These are phyloP conservation scores for Pluvianellus socialis DNA, from an alignment of 2,113 vertebrate genomes.

Conservation along the genomic window DNA sequence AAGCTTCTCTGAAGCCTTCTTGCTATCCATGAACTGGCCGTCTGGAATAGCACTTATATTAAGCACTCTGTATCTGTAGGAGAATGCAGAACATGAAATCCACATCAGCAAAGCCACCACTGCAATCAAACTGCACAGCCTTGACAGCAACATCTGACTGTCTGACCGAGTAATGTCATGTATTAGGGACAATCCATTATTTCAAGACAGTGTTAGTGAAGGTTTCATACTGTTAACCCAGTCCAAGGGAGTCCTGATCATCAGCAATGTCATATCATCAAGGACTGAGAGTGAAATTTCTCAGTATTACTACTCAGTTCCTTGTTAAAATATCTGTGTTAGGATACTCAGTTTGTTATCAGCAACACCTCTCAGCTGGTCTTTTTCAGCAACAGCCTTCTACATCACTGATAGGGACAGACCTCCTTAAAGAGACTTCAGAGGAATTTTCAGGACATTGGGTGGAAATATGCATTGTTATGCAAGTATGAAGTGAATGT, in stretches of 20 bases:
- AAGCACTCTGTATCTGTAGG: constrained; percentile 78
- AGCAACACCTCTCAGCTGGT: background rate
- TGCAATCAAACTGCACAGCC: background rate
- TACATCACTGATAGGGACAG: background rate
- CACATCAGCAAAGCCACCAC: background rate
- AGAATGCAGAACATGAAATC: background rate
- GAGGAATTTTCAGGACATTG: background rate
- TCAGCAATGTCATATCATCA: background rate
- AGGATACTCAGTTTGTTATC: background rate
- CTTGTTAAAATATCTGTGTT: background rate
- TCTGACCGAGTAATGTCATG: background rate
- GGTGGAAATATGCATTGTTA: background rate
- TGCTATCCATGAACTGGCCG: constrained; percentile 85
- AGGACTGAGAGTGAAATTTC: background rate
- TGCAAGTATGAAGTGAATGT: background rate
- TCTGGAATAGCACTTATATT: constrained; percentile 83
- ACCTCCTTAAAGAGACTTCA: background rate
- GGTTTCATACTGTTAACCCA: background rate
- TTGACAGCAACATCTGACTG: background rate
- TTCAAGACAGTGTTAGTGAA: background rate
- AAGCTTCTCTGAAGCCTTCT: constrained; percentile 90
- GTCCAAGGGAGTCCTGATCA: background rate
- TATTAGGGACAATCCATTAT: background rate
- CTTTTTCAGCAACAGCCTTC: background rate
- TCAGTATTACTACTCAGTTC: background rate